Conservation (phyloP, 2,113 vertebrate genomes). For the Hippocampus barbouri region DNA sequence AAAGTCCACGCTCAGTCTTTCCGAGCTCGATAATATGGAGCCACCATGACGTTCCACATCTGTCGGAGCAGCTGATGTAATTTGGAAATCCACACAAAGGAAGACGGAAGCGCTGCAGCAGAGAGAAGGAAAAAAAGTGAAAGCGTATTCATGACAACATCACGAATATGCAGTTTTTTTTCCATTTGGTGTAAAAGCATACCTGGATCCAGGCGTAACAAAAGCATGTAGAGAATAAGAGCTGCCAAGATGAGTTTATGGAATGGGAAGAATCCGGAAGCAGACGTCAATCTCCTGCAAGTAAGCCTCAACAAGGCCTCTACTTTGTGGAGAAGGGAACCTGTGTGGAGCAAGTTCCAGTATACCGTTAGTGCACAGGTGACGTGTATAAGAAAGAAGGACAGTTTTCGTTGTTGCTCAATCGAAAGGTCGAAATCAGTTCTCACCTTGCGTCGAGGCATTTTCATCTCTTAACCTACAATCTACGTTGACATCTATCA, state of each 20-base stretch:
- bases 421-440: neutral
- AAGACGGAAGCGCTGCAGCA: conserved; percentile 63
- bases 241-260: conserved; percentile 75
- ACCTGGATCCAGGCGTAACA: conserved; percentile 87
- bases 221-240: conserved; percentile 80
- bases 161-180: too few relatives aligned
- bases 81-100: conserved; percentile 73
- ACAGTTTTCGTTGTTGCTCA: neutral
- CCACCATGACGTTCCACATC: conserved; percentile 67
- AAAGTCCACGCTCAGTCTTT: conserved; percentile 17
- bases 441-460: conserved; percentile 49
- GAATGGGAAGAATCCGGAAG: conserved; percentile 63
- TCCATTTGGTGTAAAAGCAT: neutral
- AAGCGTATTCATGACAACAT: neutral
- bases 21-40: conserved; percentile 48
- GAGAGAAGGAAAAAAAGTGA: neutral
- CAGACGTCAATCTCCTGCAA: conserved; percentile 66
- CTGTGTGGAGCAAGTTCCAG: conserved; percentile 54
- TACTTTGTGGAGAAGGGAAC: conserved; percentile 64
- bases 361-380: too few relatives aligned
- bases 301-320: conserved; percentile 66
- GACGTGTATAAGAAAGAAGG: neutral
- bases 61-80: conserved; percentile 64
- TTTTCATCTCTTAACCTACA: neutral
- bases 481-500: neutral